Base-by-base conservation (phyloP, 2,888 invertebrate genomes). In the Sturmia bella region DNA sequence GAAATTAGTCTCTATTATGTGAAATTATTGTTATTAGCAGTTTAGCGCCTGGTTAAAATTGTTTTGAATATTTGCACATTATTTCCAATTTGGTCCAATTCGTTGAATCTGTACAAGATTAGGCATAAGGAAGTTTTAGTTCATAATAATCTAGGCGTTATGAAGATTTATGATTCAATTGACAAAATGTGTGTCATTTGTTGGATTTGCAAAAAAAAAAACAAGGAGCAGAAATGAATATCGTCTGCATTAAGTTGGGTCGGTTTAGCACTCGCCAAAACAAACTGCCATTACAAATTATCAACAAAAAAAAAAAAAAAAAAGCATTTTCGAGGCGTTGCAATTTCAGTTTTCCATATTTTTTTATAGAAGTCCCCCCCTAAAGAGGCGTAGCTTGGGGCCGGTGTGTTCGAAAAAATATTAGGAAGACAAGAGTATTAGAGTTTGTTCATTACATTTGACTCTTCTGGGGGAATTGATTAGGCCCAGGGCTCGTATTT, bases 41-140 rank as follows among this genome's bases (percentile, higher is more conserved):
- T 41, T 82, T 70, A 82, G 78, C 82, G 82, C 82, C 82, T 82
- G 74, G 57, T 75, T 82, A 74, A 82, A 69, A 74, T 69, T 24
- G 27, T 48, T 57, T 66, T 48, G 32, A 66, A 68, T 78, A 69
- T 64, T 69, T 70, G 45, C 64, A 77, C 68, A 50, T 24, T 15
- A 15, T 64, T 54, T 32, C 61, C 41, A 24, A 13, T 39, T 21
- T 24, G 17, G 3, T 24, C 17, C 63, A 73, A 43, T 21, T 63
- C 13, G n/a, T 61, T 69, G 45, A 24, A 24, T 32, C 21, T 59
- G 45, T 70, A 21, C 27, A 12, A 66, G 32, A 56, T 70, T 66
- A 61, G 54, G 19, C 70, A 70, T 59, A 75, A 75, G 78, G 74
- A 78, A 70, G 74, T 76, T n/a, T n/a, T 17, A 69, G 69, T 74